These are phyloP conservation scores for Apodemus agrarius DNA, from an alignment of 2,797 vertebrate genomes.

Conservation along the genomic window DNA sequence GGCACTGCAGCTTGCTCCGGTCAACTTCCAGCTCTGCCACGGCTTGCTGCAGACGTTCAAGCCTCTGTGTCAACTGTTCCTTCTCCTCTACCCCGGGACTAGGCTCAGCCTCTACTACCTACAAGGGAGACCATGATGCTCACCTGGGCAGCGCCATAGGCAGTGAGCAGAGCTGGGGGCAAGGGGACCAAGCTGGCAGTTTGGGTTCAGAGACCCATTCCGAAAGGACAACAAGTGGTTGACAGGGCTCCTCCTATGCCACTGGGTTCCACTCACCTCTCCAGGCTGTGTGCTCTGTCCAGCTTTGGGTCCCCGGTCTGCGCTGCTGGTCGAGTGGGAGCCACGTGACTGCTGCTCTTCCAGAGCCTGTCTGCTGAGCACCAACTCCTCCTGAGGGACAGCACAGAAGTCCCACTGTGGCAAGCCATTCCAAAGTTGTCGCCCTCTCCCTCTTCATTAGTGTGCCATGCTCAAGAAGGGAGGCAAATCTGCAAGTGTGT, in stretches of 20 bases:
- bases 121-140: neutral
- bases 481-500: neutral
- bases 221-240: neutral
- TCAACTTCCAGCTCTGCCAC: slow-evolving; percentile 85
- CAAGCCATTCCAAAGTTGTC: neutral
- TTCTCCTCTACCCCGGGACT: slow-evolving; percentile 71
- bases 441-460: neutral
- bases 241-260: neutral
- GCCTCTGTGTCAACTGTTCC: slow-evolving; percentile 70
- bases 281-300: neutral
- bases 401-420: neutral
- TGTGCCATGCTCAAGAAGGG: neutral
- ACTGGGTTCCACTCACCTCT: slow-evolving; percentile 42
- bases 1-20: slow-evolving; percentile 75
- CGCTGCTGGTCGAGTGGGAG: neutral
- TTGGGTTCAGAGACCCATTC: neutral
- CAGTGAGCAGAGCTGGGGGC: neutral
- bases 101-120: slow-evolving; percentile 71
- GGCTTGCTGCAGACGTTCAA: slow-evolving; percentile 79
- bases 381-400: slow-evolving; percentile 24
- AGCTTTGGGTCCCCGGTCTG: neutral
- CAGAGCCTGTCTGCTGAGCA: slow-evolving; percentile 66
- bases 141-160: neutral
- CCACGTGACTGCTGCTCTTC: slow-evolving; percentile 56
- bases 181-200: neutral